Evolutionary conservation across 2,797 vertebrate genomes (phyloP).

Genomic region (Microcaecilia unicolor): DNA sequence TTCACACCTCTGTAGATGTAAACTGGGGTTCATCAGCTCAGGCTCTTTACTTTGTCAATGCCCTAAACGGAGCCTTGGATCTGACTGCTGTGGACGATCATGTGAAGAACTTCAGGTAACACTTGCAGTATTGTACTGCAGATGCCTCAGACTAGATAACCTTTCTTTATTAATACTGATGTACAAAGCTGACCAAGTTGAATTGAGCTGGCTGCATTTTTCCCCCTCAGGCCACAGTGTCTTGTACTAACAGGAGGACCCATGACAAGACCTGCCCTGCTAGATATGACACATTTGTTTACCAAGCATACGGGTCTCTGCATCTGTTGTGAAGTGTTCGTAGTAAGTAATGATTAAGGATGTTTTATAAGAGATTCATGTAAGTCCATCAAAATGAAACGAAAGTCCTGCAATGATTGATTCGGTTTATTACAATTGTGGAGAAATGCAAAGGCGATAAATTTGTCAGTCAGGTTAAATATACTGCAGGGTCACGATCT

Average conservation of each 20-base stretch:
- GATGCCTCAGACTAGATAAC: background rate
- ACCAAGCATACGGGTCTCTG: constrained; percentile 88
- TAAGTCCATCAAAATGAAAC: no score
- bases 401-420: no score
- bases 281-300: constrained; percentile 81
- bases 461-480: no score
- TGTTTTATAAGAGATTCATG: no score
- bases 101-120: constrained; percentile 95
- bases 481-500: no score
- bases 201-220: background rate
- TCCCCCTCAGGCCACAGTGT: constrained; percentile 79
- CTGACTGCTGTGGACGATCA: constrained; percentile 82
- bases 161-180: background rate
- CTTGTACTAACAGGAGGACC: constrained; percentile 75
- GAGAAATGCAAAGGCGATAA: no score
- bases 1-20: constrained; percentile 67
- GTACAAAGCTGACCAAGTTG: background rate
- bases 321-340: constrained; percentile 78
- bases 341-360: no score
- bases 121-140: background rate
- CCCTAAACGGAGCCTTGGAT: constrained; percentile 77
- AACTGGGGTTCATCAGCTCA: constrained; percentile 97
- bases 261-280: constrained; percentile 78
- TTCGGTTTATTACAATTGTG: no score
- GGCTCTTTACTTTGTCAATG: constrained; percentile 83